phyloP scores from a whole-genome alignment of 2,797 vertebrate genomes.

The Hyperoplus immaculatus region DNA sequence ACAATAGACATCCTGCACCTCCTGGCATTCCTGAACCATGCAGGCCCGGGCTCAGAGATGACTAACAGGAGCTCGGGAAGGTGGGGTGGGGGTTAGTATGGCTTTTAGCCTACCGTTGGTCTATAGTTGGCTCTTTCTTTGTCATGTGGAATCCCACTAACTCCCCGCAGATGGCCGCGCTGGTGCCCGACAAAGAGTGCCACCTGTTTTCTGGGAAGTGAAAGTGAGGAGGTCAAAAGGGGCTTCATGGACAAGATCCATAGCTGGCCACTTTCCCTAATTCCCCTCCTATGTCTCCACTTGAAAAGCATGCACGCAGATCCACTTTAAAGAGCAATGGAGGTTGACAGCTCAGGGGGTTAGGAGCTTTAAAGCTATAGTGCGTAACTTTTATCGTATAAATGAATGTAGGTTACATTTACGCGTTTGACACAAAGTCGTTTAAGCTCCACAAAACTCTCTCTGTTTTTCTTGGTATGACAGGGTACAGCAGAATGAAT shows the following conservation, averaged over 20 bases:
- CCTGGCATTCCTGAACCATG: conserved; percentile 61
- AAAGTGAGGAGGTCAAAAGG: conserved; percentile 49
- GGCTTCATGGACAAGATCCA: conserved; percentile 36
- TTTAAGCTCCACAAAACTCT: too few relatives aligned
- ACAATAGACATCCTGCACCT: conserved; percentile 78
- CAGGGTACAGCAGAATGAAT: too few relatives aligned
- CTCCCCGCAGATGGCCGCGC: conserved; percentile 30
- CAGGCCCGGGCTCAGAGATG: conserved; percentile 49
- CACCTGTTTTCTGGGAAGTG: conserved; percentile 73
- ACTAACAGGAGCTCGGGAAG: conserved; percentile 45
- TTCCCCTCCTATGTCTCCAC: conserved; percentile 37
- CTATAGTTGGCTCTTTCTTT: conserved; percentile 66
- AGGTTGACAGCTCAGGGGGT: conserved; percentile 29
- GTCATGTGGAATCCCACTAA: conserved; percentile 59
- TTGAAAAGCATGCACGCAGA: conserved; percentile 23
- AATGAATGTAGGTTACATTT: too few relatives aligned
- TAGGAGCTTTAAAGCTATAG: conserved; percentile 10
- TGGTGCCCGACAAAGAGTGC: conserved; percentile 47
- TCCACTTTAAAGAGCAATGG: conserved; percentile 12
- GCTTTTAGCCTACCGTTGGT: conserved; percentile 26
- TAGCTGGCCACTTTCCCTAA: conserved; percentile 43
- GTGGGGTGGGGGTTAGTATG: neutral
- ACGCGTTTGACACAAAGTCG: too few relatives aligned
- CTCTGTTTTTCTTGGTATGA: too few relatives aligned
- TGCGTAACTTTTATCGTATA: too few relatives aligned